A percentile compares a stretch with the other conserved stretches of the same genome.
These are phyloP conservation scores for Philypnodon macrostomus DNA, from an alignment of 2,797 vertebrate species.

Conservation along the genomic window DNA sequence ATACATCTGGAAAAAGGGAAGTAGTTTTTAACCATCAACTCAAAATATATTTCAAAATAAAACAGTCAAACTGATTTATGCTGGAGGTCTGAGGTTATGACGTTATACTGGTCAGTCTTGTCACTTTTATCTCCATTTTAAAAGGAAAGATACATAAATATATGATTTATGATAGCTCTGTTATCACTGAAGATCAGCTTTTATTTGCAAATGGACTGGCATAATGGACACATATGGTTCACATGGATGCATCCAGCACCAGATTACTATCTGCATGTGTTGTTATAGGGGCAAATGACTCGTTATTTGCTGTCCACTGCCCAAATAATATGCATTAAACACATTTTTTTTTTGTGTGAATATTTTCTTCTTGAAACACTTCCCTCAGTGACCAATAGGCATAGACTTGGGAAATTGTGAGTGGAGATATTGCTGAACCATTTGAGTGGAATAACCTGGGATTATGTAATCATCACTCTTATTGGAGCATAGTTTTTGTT, in stretches of 20 bases:
- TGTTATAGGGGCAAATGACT: too few species aligned
- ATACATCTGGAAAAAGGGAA: too few species aligned
- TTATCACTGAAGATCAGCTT: slow-evolving; percentile 2
- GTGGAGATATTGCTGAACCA: neutral
- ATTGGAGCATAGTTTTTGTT: slow-evolving; percentile 1
- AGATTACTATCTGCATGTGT: neutral
- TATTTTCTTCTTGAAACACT: too few species aligned
- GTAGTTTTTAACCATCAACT: too few species aligned
- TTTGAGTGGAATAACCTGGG: neutral
- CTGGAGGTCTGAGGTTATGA: neutral
- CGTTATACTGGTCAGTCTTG: neutral
- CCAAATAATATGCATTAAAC: neutral
- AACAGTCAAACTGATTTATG: neutral
- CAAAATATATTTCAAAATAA: neutral
- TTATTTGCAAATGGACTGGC: neutral
- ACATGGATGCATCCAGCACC: neutral
- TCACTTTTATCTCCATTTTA: slow-evolving; percentile 1
- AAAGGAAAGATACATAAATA: neutral
- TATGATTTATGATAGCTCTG: neutral
- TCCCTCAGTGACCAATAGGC: too few species aligned
- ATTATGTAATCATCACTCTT: slow-evolving; percentile 5
- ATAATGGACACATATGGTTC: slow-evolving; percentile 4
- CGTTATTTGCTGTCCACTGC: neutral
- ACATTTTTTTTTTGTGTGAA: too few species aligned
- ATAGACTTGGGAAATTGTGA: too few species aligned